Conservation (phyloP, 2,888 invertebrate genomes). For the Clitarchus hookeri region DNA sequence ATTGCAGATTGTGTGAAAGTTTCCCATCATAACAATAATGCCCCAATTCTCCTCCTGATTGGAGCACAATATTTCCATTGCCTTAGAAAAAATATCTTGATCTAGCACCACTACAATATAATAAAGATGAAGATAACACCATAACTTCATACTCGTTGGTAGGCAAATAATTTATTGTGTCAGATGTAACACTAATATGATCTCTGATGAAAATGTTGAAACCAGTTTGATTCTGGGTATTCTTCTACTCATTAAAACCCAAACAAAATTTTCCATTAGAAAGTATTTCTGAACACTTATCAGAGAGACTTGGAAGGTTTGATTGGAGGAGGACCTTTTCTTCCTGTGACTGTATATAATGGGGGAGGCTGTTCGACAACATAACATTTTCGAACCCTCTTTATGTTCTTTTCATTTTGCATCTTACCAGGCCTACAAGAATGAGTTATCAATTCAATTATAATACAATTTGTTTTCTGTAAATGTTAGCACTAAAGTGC, state of each 20-base stretch:
- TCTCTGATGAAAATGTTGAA: neutral
- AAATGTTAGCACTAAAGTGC: too few relatives aligned
- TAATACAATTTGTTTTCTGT: neutral
- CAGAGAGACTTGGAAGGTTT: too few relatives aligned
- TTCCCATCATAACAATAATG: neutral
- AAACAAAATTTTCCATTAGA: too few relatives aligned
- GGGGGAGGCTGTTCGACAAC: neutral
- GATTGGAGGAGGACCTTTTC: too few relatives aligned
- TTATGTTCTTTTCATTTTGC: neutral
- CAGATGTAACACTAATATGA: neutral
- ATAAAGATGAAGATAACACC: neutral
- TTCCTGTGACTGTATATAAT: too few relatives aligned
- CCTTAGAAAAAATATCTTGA: neutral
- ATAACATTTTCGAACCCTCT: neutral
- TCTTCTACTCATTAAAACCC: too few relatives aligned
- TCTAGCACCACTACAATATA: neutral
- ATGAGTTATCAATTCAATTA: neutral
- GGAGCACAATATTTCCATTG: neutral
- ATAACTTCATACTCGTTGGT: neutral
- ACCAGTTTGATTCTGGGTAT: too few relatives aligned
- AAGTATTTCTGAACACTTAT: too few relatives aligned
- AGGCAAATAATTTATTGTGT: neutral
- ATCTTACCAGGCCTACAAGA: neutral
- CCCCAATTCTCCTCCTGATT: neutral
- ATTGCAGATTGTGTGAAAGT: conserved; percentile 11